A percentile compares a stretch with the other conserved stretches of the same genome.
Conservation (phyloP, 2,888 invertebrate genomes). For the Nemotelus pantherinus region DNA sequence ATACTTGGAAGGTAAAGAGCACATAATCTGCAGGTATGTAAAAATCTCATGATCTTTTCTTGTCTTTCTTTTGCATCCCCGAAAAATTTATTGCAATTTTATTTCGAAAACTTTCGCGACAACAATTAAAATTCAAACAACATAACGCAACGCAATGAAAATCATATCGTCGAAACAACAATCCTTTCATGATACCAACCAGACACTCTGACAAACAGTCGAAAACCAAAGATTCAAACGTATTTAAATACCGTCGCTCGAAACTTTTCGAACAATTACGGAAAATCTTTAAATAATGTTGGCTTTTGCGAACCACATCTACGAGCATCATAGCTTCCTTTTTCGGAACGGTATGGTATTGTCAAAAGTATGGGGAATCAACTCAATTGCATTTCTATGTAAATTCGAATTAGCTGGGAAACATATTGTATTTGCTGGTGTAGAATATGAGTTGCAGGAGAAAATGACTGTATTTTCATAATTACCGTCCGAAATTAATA, state of each 20-base stretch:
- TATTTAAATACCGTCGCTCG: no score
- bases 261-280: no score
- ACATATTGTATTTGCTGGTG: neutral
- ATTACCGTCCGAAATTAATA: no score
- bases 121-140: conserved; percentile 25
- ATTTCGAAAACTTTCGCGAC: conserved; percentile 1
- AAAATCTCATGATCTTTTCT: neutral
- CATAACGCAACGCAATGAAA: neutral
- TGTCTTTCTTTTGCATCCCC: no score
- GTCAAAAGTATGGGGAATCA: neutral
- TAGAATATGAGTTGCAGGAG: neutral
- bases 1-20: conserved; percentile 72
- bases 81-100: conserved; percentile 29
- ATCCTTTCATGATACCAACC: conserved; percentile 8
- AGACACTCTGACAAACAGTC: neutral
- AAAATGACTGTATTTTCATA: neutral
- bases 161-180: neutral
- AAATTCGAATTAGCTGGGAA: conserved; percentile 22
- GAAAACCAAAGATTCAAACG: no score
- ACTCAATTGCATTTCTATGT: conserved; percentile 38
- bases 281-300: no score
- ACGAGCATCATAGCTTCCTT: no score
- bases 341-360: no score
- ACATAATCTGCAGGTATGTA: conserved; percentile 72
- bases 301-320: no score